Evolutionary conservation across 2,797 vertebrate species (phyloP), one percentile per base, ranked within the genome.

Genomic region (Crocidura indochinensis): DNA sequence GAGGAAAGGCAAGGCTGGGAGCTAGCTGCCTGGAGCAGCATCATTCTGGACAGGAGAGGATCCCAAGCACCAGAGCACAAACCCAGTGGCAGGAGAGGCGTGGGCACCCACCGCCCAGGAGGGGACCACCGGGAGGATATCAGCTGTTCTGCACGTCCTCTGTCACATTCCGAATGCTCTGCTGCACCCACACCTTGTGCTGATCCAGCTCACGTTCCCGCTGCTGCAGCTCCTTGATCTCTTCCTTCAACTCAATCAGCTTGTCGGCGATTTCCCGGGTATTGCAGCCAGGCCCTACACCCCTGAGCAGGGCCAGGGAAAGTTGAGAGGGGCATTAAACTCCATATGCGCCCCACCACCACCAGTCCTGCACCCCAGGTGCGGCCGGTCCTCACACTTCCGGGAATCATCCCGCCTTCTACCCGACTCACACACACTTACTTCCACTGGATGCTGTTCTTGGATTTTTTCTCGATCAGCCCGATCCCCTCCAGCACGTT

Each of bases 371-470:
- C 56, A 88, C 20, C 83, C 5, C 26, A 78, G 2, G 20, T 7
- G 24, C 38, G 29, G 3, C 31, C 81, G 67, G 67, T 6, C 10
- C 49, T 65, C 29, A 67, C 83, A 91, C 74, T 77, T 91, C 14
- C n/a, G 27, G 31, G 71, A 22, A 73, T 76, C 56, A 24, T 53
- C 60, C 27, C 53, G 62, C 62, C 38, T 17, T 17, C 78, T 46
- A 24, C 53, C 60, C 26, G 64, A 51, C 81, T 64, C 68, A 91
- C 72, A 56, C 84, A 44, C 77, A 98, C 99, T 98, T 98, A 99
- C 99, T 99, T 99, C 99, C 99, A 99, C 90, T 99, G 99, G 96
- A 99, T 99, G 94, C 99, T 99, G 98, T 99, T 99, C 97, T 99
- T 99, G 81, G 99, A 99, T 94, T 99, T 99, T 97, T 99, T 99